Conservation (phyloP, 2,888 invertebrate species). For the Gandaritis pyraliata region DNA sequence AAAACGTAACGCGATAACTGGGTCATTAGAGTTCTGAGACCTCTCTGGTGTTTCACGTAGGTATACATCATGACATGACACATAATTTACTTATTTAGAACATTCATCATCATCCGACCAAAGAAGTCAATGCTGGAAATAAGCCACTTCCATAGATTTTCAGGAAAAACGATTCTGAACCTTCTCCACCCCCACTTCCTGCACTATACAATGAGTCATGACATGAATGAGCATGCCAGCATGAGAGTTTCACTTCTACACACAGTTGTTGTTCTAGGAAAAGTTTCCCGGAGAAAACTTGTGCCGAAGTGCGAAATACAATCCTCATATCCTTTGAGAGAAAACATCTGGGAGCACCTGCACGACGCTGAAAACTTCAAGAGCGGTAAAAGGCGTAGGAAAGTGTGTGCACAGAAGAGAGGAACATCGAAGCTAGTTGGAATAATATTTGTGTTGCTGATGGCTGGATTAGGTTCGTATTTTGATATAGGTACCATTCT, state of each 20-base stretch:
- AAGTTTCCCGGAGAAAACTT: conserved; percentile 56
- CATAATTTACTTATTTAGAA: too few relatives aligned
- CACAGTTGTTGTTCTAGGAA: conserved; percentile 16
- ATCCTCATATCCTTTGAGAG: conserved; percentile 65
- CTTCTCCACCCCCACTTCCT: too few relatives aligned
- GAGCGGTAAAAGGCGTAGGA: conserved; percentile 51
- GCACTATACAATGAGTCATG: too few relatives aligned
- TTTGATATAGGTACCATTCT: conserved; percentile 1
- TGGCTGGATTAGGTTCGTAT: conserved; percentile 55
- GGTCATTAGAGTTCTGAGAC: too few relatives aligned
- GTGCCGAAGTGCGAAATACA: conserved; percentile 62
- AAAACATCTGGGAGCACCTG: conserved; percentile 72
- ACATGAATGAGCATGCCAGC: too few relatives aligned
- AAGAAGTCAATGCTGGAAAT: too few relatives aligned
- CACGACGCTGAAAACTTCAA: conserved; percentile 57
- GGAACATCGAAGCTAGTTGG: conserved; percentile 51
- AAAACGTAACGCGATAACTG: too few relatives aligned
- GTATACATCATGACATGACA: too few relatives aligned
- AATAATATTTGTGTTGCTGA: conserved; percentile 50
- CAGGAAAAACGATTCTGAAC: too few relatives aligned
- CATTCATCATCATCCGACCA: too few relatives aligned
- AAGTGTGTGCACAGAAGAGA: conserved; percentile 55
- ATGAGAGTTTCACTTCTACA: conserved; percentile 15
- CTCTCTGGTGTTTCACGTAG: too few relatives aligned
- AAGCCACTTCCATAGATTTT: too few relatives aligned